Conservation (phyloP, 2,888 invertebrate genomes). For the Nudaria mundana region DNA sequence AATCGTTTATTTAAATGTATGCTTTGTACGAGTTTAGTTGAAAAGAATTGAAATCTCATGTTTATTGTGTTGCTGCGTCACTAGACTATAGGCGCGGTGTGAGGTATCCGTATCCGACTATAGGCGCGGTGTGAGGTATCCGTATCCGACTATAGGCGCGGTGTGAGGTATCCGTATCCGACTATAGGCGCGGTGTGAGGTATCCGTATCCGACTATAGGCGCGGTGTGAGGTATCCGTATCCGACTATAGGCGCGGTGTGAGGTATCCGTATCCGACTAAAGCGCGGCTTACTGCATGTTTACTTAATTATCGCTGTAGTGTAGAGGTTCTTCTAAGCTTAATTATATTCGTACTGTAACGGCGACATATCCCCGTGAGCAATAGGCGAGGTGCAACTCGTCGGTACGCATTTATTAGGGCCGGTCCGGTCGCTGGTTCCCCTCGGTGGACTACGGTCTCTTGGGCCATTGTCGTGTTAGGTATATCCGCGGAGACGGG, state of each 20-base stretch:
- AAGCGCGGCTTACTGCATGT: constrained; percentile 17
- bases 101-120: no score
- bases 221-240: no score
- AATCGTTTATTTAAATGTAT: constrained; percentile 2
- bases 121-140: no score
- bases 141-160: no score
- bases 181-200: no score
- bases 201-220: no score
- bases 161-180: no score
- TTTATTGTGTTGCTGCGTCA: constrained; percentile 3
- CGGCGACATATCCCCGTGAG: constrained; percentile 11
- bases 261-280: no score
- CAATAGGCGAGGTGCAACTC: constrained; percentile 2
- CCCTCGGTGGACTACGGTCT: no score
- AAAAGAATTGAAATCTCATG: neutral
- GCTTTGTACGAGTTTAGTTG: constrained; percentile 1
- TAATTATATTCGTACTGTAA: constrained; percentile 10
- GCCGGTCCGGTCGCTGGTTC: constrained; percentile 9
- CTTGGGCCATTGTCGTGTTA: constrained; percentile 10
- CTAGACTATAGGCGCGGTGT: no score
- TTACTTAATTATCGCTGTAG: constrained; percentile 23
- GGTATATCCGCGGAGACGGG: neutral
- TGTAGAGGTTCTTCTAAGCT: constrained; percentile 12
- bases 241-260: no score
- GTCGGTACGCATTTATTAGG: constrained; percentile 10